Evolutionary conservation across 1,140 invertebrate genomes (phyloP).

Genomic region (Bombus waltoni): DNA sequence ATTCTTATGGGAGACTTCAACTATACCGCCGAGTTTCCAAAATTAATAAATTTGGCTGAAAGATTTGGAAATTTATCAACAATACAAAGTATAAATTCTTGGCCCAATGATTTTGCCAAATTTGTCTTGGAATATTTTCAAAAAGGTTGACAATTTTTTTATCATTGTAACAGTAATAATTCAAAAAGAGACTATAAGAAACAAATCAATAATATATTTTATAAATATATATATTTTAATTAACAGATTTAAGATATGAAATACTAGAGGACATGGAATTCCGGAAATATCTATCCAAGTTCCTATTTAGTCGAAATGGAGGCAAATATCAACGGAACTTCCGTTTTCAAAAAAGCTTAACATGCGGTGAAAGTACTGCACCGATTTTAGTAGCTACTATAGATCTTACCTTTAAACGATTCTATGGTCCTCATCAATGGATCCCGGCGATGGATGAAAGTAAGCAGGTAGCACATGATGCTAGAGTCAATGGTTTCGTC

Average conservation of each 20-base stretch:
- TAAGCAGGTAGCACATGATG: slow-evolving; percentile 83
- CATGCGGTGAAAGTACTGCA: slow-evolving; percentile 85
- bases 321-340: slow-evolving; percentile 88
- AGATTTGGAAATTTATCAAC: slow-evolving; percentile 82
- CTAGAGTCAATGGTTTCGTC: slow-evolving; percentile 84
- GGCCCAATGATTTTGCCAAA: slow-evolving; percentile 85
- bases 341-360: slow-evolving; percentile 84
- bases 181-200: background rate
- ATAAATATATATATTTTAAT: background rate
- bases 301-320: slow-evolving; percentile 87
- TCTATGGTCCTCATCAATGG: slow-evolving; percentile 86
- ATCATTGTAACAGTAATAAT: background rate
- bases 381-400: slow-evolving; percentile 84
- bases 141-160: slow-evolving; percentile 73
- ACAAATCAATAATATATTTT: background rate
- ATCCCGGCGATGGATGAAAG: slow-evolving; percentile 89
- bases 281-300: slow-evolving; percentile 86
- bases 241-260: slow-evolving; percentile 69
- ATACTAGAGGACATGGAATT: slow-evolving; percentile 83
- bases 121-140: slow-evolving; percentile 83
- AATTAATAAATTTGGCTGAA: slow-evolving; percentile 84
- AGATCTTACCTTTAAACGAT: slow-evolving; percentile 85
- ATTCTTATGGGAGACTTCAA: slow-evolving; percentile 88
- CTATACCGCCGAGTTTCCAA: slow-evolving; percentile 85
- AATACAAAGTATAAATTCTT: slow-evolving; percentile 84